Conservation (phyloP, 2,113 vertebrate genomes). For the Oryzias curvinotus region DNA sequence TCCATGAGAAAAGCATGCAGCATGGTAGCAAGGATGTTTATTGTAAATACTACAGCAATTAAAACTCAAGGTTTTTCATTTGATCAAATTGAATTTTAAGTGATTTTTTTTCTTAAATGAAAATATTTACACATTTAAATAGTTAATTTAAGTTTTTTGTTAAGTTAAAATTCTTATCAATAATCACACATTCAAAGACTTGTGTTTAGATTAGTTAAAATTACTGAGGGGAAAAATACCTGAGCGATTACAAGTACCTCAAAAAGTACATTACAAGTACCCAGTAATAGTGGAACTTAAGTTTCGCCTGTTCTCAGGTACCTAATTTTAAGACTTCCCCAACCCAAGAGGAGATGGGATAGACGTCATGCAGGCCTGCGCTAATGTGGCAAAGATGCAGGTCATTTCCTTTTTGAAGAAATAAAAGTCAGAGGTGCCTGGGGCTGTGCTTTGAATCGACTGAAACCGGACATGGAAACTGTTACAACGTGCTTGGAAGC, state of each 20-base stretch:
- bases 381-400: constrained; percentile 54
- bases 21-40: not conserved
- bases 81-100: not conserved
- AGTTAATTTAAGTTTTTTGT: too few relatives aligned
- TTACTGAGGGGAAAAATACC: too few relatives aligned
- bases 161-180: not conserved
- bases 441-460: constrained; percentile 45
- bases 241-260: not conserved
- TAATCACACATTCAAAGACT: not conserved
- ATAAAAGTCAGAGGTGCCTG: constrained; percentile 43
- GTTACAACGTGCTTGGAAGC: constrained; percentile 38
- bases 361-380: constrained; percentile 27
- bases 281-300: constrained; percentile 23
- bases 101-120: too few relatives aligned
- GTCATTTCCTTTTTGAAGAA: constrained; percentile 62
- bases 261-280: not conserved
- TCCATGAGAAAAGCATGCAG: not conserved
- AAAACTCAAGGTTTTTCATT: not conserved
- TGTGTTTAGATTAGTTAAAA: too few relatives aligned
- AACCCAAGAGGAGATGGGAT: constrained; percentile 19
- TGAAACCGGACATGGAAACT: constrained; percentile 65
- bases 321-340: constrained; percentile 27
- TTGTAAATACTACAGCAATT: not conserved
- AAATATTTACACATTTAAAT: not conserved
- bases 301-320: constrained; percentile 27